Evolutionary conservation across 2,888 invertebrate species (phyloP), one percentile per base, ranked within the genome.

Genomic region (Platerodrilus igneus): DNA sequence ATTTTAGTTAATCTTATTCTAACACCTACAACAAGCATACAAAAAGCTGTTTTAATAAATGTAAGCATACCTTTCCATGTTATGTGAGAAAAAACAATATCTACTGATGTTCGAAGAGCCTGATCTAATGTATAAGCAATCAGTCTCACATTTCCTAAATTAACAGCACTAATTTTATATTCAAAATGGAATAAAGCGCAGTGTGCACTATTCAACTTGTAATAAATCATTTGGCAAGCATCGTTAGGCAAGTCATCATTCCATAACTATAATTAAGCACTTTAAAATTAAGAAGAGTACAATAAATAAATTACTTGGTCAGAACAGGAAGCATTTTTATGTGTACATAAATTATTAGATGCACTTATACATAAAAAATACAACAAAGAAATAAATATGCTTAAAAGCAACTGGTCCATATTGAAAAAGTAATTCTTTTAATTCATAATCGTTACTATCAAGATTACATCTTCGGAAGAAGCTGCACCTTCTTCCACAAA

Each of bases 251-350:
- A 26, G 17, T 11, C 18, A 10, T 11, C 22, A 11, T 41, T 27
- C 41, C 41, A 41, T 16, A 41, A 13, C 41, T 41, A 22, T 4
- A 38, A 39, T n/a, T n/a, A n/a, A n/a, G n/a, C n/a, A n/a, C n/a
- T n/a, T n/a, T n/a, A n/a, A n/a, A n/a, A n/a, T n/a, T n/a, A n/a
- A n/a, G n/a, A n/a, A n/a, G n/a, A n/a, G n/a, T n/a, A n/a, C n/a
- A n/a, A n/a, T n/a, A n/a, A n/a, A n/a, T n/a, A n/a, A n/a, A n/a
- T n/a, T n/a, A n/a, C n/a, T n/a, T n/a, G n/a, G n/a, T n/a, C n/a
- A n/a, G n/a, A n/a, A n/a, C n/a, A n/a, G n/a, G n/a, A n/a, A n/a
- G n/a, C n/a, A n/a, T n/a, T n/a, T n/a, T n/a, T n/a, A n/a, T n/a
- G n/a, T n/a, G n/a, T n/a, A n/a, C n/a, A n/a, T n/a, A n/a, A n/a